Conservation (phyloP, 2,888 invertebrate genomes). For the Agrotis segetum region DNA sequence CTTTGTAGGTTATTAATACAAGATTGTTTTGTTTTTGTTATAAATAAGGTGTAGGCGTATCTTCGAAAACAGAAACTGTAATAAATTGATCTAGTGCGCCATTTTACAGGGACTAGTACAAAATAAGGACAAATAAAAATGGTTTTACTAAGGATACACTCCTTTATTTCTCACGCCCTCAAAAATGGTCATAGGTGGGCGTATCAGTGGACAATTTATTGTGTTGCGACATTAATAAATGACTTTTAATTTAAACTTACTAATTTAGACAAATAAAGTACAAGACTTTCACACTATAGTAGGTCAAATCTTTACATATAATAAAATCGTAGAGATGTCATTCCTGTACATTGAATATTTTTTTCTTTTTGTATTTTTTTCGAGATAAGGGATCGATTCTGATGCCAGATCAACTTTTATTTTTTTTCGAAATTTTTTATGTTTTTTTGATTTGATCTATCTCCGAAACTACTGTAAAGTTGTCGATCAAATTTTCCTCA, state of each 20-base stretch:
- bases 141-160: not conserved
- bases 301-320: too few species aligned
- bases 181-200: not conserved
- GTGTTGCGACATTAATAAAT: not conserved
- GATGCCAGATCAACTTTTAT: too few species aligned
- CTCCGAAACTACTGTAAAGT: too few species aligned
- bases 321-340: too few species aligned
- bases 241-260: not conserved
- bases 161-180: not conserved
- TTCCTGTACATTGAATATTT: too few species aligned
- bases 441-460: too few species aligned
- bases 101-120: not conserved
- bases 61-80: not conserved
- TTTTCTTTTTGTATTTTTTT: too few species aligned
- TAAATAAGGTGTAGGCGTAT: too few species aligned
- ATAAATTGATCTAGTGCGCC: too few species aligned
- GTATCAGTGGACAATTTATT: not conserved
- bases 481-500: too few species aligned
- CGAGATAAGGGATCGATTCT: too few species aligned
- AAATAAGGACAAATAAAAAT: not conserved
- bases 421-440: too few species aligned
- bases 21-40: not conserved
- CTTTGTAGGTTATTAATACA: not conserved
- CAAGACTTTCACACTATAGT: constrained; percentile 8
- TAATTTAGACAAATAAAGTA: not conserved